Evolutionary conservation across 2,113 vertebrate species (phyloP).

Genomic region (Megatriorchis doriae): DNA sequence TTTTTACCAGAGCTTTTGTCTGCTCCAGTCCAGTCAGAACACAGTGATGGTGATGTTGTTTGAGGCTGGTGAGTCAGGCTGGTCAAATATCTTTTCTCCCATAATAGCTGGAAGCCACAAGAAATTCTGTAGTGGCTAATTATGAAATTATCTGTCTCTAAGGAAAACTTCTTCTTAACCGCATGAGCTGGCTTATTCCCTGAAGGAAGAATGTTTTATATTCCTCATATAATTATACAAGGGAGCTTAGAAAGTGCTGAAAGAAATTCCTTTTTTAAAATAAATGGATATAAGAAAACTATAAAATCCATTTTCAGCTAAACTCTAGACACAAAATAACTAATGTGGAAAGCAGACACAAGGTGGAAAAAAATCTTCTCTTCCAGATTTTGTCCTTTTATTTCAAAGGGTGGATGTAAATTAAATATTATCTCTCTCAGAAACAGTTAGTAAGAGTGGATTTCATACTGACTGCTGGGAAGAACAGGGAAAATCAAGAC

Average conservation of each 20-base stretch:
- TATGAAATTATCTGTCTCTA: constrained; percentile 43
- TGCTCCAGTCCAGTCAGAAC: background rate
- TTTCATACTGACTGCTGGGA: background rate
- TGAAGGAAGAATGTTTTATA: constrained; percentile 24
- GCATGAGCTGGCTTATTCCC: constrained; percentile 12
- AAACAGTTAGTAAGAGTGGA: background rate
- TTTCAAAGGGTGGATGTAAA: background rate
- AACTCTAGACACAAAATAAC: background rate
- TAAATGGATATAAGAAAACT: constrained; percentile 3
- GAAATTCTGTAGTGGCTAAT: constrained; percentile 29
- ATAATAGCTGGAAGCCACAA: background rate
- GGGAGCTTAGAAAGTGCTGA: background rate
- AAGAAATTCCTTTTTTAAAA: background rate
- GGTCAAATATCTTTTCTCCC: background rate
- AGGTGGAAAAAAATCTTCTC: background rate
- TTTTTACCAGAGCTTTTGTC: background rate
- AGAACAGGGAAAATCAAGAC: background rate
- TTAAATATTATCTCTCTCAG: background rate
- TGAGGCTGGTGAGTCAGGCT: background rate
- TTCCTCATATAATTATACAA: constrained; percentile 5
- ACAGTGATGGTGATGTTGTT: background rate
- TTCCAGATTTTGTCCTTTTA: background rate
- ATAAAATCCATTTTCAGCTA: background rate
- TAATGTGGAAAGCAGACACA: background rate
- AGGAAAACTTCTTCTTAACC: constrained; percentile 36